These are phyloP conservation scores for Nomada goodeniana DNA, from an alignment of 2,888 invertebrate species.

Conservation along the genomic window DNA sequence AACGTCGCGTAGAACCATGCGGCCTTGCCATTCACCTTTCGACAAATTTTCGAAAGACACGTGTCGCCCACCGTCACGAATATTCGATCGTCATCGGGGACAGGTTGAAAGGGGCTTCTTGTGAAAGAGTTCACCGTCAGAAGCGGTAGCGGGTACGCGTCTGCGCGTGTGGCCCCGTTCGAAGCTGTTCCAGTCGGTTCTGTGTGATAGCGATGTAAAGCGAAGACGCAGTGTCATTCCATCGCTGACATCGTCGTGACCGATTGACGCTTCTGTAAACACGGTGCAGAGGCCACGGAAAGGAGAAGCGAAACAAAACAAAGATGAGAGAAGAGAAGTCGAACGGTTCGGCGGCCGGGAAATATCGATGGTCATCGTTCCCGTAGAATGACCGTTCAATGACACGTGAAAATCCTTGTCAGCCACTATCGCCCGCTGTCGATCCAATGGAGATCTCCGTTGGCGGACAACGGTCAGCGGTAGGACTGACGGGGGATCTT, in stretches of 20 bases:
- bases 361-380: slow-evolving; percentile 63
- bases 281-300: slow-evolving; percentile 17
- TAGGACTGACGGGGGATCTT: slow-evolving; percentile 1
- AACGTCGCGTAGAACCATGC: neutral
- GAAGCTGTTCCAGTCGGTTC: slow-evolving; percentile 56
- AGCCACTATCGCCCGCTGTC: slow-evolving; percentile 24
- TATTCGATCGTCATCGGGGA: slow-evolving; percentile 70
- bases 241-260: slow-evolving; percentile 62
- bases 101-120: slow-evolving; percentile 65
- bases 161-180: slow-evolving; percentile 67
- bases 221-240: slow-evolving; percentile 67
- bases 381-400: slow-evolving; percentile 53
- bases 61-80: slow-evolving; percentile 48
- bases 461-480: neutral
- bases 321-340: neutral
- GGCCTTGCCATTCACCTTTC: slow-evolving; percentile 15
- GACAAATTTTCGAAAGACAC: slow-evolving; percentile 62
- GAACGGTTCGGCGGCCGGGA: slow-evolving; percentile 44
- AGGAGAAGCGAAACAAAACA: neutral
- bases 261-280: slow-evolving; percentile 68
- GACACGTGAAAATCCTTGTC: slow-evolving; percentile 58
- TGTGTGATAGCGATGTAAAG: slow-evolving; percentile 62
- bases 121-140: slow-evolving; percentile 27
- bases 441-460: slow-evolving; percentile 36
- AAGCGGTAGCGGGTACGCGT: slow-evolving; percentile 54